Evolutionary conservation across 2,888 invertebrate species (phyloP).

Genomic region (Eilema sororculum): DNA sequence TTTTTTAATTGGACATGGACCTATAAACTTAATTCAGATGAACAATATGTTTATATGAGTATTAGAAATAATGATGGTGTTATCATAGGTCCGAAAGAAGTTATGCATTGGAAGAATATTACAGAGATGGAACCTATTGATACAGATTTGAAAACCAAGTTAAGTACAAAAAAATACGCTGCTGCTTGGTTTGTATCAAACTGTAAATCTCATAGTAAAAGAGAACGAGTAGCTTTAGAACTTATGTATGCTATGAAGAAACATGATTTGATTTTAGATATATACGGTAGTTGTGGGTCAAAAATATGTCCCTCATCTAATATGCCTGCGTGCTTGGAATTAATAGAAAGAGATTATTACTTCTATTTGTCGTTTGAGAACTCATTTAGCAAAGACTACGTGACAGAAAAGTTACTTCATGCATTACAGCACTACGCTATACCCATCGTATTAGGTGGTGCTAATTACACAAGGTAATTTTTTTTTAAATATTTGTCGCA

Average conservation of each 20-base stretch:
- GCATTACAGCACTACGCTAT: conserved; percentile 64
- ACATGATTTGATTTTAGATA: conserved; percentile 56
- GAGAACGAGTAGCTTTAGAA: conserved; percentile 51
- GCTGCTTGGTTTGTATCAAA: conserved; percentile 72
- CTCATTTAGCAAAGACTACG: conserved; percentile 69
- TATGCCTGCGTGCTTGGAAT: conserved; percentile 50
- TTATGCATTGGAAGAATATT: conserved; percentile 58
- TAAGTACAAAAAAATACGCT: conserved; percentile 58
- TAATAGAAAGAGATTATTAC: conserved; percentile 63
- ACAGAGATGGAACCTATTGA: conserved; percentile 57
- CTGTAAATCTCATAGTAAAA: conserved; percentile 53
- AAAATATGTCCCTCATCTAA: conserved; percentile 50
- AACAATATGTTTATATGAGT: conserved; percentile 58
- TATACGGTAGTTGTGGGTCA: conserved; percentile 66
- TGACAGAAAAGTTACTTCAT: conserved; percentile 71
- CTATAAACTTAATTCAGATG: conserved; percentile 62
- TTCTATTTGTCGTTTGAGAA: conserved; percentile 76
- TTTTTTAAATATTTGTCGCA: too few species aligned
- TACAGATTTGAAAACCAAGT: conserved; percentile 49
- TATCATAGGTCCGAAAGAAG: conserved; percentile 57
- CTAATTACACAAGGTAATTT: conserved; percentile 69
- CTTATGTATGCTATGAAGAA: conserved; percentile 49
- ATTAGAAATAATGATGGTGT: conserved; percentile 51
- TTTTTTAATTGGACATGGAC: conserved; percentile 71
- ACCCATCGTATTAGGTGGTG: conserved; percentile 73